These are phyloP conservation scores for Hyppa rectilinea DNA, from an alignment of 2,888 invertebrate genomes.

Conservation along the genomic window DNA sequence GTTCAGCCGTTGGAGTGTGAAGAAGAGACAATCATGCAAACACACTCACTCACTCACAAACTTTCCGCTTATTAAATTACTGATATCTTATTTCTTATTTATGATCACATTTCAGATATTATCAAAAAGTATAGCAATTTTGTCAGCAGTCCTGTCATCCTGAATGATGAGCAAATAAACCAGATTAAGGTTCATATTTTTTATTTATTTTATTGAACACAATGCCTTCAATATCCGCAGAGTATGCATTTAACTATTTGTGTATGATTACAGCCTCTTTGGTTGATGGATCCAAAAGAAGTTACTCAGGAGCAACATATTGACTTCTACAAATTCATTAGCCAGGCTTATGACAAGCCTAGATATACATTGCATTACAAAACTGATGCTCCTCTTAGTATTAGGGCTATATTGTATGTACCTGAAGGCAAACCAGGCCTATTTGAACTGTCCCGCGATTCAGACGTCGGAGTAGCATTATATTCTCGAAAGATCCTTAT, in stretches of 20 bases:
- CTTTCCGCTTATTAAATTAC: too few species aligned
- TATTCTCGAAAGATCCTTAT: conserved; percentile 98
- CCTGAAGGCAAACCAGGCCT: conserved; percentile 98
- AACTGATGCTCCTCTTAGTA: conserved; percentile 97
- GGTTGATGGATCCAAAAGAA: conserved; percentile 97
- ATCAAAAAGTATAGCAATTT: conserved; percentile 99
- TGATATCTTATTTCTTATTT: background rate
- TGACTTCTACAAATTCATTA: conserved; percentile 97
- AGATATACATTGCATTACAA: conserved; percentile 98
- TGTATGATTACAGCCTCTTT: conserved; percentile 92
- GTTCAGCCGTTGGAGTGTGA: too few species aligned
- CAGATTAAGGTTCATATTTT: conserved; percentile 92
- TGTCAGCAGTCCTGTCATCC: conserved; percentile 97
- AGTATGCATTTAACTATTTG: background rate
- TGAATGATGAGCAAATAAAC: conserved; percentile 97
- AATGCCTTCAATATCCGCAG: background rate
- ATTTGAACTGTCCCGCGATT: conserved; percentile 97
- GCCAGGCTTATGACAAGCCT: conserved; percentile 96
- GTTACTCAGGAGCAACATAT: conserved; percentile 96
- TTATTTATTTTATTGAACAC: background rate
- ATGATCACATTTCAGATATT: conserved; percentile 91
- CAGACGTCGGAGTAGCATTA: conserved; percentile 96
- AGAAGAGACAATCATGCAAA: too few species aligned
- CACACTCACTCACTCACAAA: too few species aligned
- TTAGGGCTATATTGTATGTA: conserved; percentile 97